These are phyloP conservation scores for Euura saliciscinereae DNA, from an alignment of 1,140 invertebrate species.

Conservation along the genomic window DNA sequence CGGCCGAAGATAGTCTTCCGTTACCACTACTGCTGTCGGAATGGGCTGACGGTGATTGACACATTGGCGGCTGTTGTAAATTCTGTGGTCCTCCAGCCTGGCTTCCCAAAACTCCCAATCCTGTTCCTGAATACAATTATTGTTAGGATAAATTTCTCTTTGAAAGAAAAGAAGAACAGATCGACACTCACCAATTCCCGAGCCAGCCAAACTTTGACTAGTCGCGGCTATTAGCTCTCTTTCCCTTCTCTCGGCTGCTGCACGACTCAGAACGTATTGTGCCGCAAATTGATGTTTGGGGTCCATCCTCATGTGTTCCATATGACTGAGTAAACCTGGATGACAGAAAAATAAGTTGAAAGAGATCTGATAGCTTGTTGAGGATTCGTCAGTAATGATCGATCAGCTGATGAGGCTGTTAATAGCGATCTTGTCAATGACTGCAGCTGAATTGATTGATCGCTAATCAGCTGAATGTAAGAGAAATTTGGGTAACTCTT, in stretches of 20 bases:
- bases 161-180: too few relatives aligned
- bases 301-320: conserved; percentile 97
- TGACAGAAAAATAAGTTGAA: conserved; percentile 11
- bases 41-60: conserved; percentile 80
- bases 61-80: conserved; percentile 66
- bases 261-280: conserved; percentile 88
- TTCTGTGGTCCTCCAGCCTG: conserved; percentile 62
- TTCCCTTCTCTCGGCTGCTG: conserved; percentile 87
- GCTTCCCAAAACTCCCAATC: conserved; percentile 62
- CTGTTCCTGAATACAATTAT: conserved; percentile 53
- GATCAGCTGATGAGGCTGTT: not conserved
- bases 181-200: conserved; percentile 56
- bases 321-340: conserved; percentile 86
- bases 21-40: conserved; percentile 83
- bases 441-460: too few relatives aligned
- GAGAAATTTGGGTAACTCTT: conserved; percentile 41
- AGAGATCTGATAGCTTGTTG: conserved; percentile 8
- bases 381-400: not conserved
- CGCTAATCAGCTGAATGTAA: too few relatives aligned
- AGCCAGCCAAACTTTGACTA: conserved; percentile 41
- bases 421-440: too few relatives aligned
- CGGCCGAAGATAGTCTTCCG: conserved; percentile 76
- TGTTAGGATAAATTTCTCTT: too few relatives aligned
- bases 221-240: conserved; percentile 76
- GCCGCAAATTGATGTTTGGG: conserved; percentile 95